Conservation (phyloP, 2,797 vertebrate species). For the Oceanodroma leucorhoa region DNA sequence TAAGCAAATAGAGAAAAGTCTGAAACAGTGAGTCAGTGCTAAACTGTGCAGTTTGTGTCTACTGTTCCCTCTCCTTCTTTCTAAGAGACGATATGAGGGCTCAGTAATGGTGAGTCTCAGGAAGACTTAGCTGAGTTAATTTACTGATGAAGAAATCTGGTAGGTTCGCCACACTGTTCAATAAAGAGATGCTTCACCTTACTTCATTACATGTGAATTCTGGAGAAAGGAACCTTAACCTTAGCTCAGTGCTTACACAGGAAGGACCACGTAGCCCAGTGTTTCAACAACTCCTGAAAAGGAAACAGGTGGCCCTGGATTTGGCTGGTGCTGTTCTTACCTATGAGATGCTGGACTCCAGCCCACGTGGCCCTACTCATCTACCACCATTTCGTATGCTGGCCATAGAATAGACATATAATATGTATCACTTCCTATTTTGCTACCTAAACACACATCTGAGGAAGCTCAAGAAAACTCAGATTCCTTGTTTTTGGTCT, state of each 20-base stretch:
- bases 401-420: background rate
- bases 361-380: fast-evolving
- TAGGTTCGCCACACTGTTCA: background rate
- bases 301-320: background rate
- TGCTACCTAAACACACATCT: background rate
- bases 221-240: background rate
- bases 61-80: background rate
- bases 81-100: background rate
- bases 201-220: background rate
- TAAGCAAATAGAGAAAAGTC: background rate
- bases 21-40: background rate
- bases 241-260: background rate
- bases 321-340: background rate
- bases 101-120: background rate
- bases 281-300: background rate
- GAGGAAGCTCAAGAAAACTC: background rate
- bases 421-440: background rate
- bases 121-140: background rate
- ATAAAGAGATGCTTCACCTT: background rate
- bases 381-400: background rate
- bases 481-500: background rate
- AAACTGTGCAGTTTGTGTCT: background rate
- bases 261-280: background rate
- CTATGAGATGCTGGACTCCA: background rate
- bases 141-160: background rate